phyloP scores from a whole-genome alignment of 1,140 invertebrate species.

The Drosophila orosa region DNA sequence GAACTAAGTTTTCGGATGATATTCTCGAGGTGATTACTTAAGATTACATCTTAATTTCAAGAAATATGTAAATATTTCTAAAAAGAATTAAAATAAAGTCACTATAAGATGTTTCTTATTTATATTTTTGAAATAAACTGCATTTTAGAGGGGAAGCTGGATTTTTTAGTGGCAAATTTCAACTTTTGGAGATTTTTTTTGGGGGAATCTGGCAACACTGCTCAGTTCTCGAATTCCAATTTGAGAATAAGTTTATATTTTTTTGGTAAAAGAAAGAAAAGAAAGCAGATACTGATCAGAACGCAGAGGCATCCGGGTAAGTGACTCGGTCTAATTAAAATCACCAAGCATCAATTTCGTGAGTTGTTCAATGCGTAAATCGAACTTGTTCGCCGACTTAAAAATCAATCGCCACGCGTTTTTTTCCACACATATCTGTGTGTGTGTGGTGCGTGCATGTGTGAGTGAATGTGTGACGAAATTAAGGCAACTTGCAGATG shows the following conservation, averaged over 20 bases:
- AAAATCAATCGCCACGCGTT: slow-evolving; percentile 71
- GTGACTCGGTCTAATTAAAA: slow-evolving; percentile 30
- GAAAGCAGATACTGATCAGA: slow-evolving; percentile 71
- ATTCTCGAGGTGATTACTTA: no score
- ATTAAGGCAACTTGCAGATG: slow-evolving; percentile 30
- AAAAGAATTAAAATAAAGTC: no score
- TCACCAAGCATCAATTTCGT: slow-evolving; percentile 10
- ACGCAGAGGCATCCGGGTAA: slow-evolving; percentile 80
- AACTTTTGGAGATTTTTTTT: no score
- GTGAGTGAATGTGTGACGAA: slow-evolving; percentile 55
- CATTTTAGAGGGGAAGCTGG: no score
- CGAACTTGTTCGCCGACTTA: slow-evolving; percentile 38
- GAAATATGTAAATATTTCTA: no score
- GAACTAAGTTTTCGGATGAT: no score
- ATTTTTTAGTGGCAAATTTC: no score
- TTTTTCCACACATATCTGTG: slow-evolving; percentile 42
- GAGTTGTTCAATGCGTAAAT: slow-evolving; percentile 45
- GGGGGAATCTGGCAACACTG: no score
- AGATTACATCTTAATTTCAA: no score
- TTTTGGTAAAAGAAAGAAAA: slow-evolving; percentile 53
- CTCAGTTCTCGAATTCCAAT: slow-evolving; percentile 35
- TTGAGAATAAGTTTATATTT: slow-evolving; percentile 70
- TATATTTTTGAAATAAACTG: no score
- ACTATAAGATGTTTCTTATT: no score
- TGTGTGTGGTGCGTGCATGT: slow-evolving; percentile 12